These are phyloP conservation scores for Cybosia mesomella DNA, from an alignment of 2,888 invertebrate species.

Conservation along the genomic window DNA sequence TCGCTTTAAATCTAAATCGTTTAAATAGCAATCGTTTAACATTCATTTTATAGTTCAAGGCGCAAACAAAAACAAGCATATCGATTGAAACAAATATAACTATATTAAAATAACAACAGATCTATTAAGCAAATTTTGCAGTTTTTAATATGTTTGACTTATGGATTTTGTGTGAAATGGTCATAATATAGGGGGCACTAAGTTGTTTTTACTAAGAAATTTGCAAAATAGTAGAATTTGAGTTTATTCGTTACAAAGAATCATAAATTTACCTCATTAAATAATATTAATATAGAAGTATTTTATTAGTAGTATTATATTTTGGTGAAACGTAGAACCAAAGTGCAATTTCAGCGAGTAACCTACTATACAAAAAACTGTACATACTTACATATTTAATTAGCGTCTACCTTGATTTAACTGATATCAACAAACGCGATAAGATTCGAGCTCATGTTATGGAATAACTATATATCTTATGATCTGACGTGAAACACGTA, in stretches of 20 bases:
- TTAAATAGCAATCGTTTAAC: conserved; percentile 35
- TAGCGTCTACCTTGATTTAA: conserved; percentile 22
- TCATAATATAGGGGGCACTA: no score
- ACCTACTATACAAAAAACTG: neutral
- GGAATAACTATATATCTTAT: neutral
- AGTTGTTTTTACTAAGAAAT: no score
- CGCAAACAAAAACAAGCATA: neutral
- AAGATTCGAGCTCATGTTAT: conserved; percentile 5
- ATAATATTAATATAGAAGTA: neutral
- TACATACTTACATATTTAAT: neutral
- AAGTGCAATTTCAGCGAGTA: neutral
- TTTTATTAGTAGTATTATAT: no score
- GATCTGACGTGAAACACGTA: neutral
- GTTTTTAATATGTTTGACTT: neutral
- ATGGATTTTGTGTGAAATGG: neutral
- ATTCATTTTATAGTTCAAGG: conserved; percentile 9
- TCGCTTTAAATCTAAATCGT: conserved; percentile 40
- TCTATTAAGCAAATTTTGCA: conserved; percentile 1
- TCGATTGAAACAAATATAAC: conserved; percentile 4
- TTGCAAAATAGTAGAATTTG: no score
- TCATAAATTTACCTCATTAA: neutral
- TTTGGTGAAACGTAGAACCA: neutral
- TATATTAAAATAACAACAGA: neutral
- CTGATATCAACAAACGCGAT: conserved; percentile 18
- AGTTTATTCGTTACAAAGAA: neutral